These are phyloP conservation scores for Dolichallabes microphthalmus DNA, from an alignment of 2,113 vertebrate species.

Conservation along the genomic window DNA sequence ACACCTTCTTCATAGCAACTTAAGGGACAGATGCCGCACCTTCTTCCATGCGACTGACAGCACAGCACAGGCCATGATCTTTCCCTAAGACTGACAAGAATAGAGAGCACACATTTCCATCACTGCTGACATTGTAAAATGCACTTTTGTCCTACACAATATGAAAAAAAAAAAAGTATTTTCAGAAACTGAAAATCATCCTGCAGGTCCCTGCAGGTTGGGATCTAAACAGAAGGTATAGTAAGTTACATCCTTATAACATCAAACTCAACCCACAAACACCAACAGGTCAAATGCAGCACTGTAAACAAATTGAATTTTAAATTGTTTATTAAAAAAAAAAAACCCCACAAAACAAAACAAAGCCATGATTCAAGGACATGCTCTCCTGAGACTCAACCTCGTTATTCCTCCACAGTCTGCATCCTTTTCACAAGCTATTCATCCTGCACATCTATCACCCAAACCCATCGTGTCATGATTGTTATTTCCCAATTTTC, in stretches of 20 bases:
- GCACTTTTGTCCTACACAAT: not conserved
- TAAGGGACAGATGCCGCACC: too few relatives aligned
- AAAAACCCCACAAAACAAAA: not conserved
- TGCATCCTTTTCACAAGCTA: slow-evolving; percentile 46
- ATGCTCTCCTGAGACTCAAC: not conserved
- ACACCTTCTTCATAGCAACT: not conserved
- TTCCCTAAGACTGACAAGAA: not conserved
- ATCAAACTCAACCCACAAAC: not conserved
- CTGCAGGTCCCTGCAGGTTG: not conserved
- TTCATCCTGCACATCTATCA: slow-evolving; percentile 56
- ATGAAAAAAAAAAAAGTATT: not conserved
- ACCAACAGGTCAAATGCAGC: not conserved
- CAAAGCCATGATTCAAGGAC: slow-evolving; percentile 16
- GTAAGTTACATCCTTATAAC: not conserved
- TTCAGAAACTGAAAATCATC: not conserved
- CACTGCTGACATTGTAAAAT: not conserved
- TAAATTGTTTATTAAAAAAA: slow-evolving; percentile 3
- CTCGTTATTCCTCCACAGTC: slow-evolving; percentile 14
- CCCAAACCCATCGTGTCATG: slow-evolving; percentile 51
- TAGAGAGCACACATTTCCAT: not conserved
- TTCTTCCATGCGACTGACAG: not conserved
- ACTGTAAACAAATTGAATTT: not conserved
- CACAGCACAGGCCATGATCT: not conserved
- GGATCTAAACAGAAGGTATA: not conserved
- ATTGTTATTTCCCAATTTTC: slow-evolving; percentile 61